phyloP scores from a whole-genome alignment of 2,888 invertebrate species.

The Hirtodrosophila duncani region DNA sequence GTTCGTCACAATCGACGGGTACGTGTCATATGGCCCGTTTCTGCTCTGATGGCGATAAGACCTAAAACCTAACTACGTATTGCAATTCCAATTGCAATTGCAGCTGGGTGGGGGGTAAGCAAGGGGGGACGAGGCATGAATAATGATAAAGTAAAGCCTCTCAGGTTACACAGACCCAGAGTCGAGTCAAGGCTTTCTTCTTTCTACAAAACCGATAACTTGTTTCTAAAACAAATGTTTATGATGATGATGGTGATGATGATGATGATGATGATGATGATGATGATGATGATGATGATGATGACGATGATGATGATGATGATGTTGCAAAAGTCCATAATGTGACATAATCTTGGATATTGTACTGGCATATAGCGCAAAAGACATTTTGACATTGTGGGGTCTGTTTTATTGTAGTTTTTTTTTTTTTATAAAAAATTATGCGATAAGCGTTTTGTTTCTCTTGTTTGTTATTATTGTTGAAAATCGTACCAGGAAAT shows the following conservation, averaged over 20 bases:
- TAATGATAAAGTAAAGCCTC: slow-evolving; percentile 38
- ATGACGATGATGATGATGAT: too few relatives aligned
- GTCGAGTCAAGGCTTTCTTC: too few relatives aligned
- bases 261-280: neutral
- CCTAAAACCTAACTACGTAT: slow-evolving; percentile 16
- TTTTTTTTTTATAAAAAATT: slow-evolving; percentile 55
- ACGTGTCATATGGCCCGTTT: slow-evolving; percentile 7
- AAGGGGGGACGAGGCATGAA: slow-evolving; percentile 57
- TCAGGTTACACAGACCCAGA: too few relatives aligned
- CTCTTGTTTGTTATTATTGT: slow-evolving; percentile 42
- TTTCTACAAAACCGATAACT: too few relatives aligned
- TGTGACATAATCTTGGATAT: slow-evolving; percentile 66
- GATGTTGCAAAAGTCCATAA: too few relatives aligned
- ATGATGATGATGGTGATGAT: too few relatives aligned
- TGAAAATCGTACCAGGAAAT: slow-evolving; percentile 65
- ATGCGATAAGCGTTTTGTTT: slow-evolving; percentile 48
- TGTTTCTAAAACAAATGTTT: too few relatives aligned
- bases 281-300: neutral
- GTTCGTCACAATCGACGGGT: too few relatives aligned
- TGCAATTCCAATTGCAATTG: slow-evolving; percentile 36
- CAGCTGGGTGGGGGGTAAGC: slow-evolving; percentile 23
- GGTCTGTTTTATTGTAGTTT: too few relatives aligned
- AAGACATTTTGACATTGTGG: slow-evolving; percentile 69
- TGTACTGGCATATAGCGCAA: too few relatives aligned
- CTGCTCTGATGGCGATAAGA: slow-evolving; percentile 24